Evolutionary conservation across 2,113 vertebrate species (phyloP).

Genomic region (Chamaea fasciata): DNA sequence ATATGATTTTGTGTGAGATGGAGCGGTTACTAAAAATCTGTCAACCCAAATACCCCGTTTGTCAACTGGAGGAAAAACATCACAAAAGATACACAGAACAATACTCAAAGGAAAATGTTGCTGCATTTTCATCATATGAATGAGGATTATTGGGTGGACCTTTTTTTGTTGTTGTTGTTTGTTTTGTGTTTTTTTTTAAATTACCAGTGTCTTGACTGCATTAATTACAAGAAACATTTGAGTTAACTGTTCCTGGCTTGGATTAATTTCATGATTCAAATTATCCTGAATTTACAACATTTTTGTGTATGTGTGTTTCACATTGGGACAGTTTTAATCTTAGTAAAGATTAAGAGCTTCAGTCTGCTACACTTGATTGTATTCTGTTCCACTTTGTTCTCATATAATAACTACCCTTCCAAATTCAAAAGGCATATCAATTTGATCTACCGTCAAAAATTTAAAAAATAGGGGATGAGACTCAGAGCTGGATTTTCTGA

Average conservation of each 20-base stretch:
- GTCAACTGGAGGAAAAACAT: slow-evolving; percentile 14
- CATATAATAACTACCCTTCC: not conserved
- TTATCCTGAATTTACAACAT: slow-evolving; percentile 50
- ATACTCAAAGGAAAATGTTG: slow-evolving; percentile 13
- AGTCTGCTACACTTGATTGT: slow-evolving; percentile 30
- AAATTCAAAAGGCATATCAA: slow-evolving; percentile 19
- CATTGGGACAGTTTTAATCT: slow-evolving; percentile 32
- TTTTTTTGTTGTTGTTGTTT: too few species aligned
- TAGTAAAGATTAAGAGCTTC: slow-evolving; percentile 21
- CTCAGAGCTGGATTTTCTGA: not conserved
- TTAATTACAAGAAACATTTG: slow-evolving; percentile 57
- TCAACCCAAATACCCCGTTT: not conserved
- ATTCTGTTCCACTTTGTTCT: slow-evolving; percentile 21
- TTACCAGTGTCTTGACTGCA: slow-evolving; percentile 30
- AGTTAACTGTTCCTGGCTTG: slow-evolving; percentile 38
- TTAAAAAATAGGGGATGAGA: not conserved
- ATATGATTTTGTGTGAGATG: not conserved
- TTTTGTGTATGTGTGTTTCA: slow-evolving; percentile 32
- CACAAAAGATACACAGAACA: slow-evolving; percentile 21
- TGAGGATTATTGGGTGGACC: not conserved
- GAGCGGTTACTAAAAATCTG: slow-evolving; percentile 4
- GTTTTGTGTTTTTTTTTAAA: not conserved
- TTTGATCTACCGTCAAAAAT: not conserved
- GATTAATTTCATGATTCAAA: slow-evolving; percentile 49
- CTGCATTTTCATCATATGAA: not conserved